These are phyloP conservation scores for Oncorhynchus clarkii DNA, from an alignment of 2,113 vertebrate genomes.

Conservation along the genomic window DNA sequence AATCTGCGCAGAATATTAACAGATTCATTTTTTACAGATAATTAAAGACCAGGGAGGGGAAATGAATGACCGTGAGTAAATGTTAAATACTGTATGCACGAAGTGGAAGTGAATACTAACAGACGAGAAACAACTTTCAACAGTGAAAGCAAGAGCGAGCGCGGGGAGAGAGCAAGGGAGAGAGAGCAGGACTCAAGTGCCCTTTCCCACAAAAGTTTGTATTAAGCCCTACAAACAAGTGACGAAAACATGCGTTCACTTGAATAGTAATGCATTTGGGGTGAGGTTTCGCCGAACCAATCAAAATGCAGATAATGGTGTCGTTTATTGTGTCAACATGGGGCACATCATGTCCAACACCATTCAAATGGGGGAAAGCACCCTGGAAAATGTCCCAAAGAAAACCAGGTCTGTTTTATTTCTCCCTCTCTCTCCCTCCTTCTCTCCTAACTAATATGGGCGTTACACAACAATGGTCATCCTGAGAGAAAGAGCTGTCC, in stretches of 20 bases:
- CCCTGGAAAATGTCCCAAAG: too few relatives aligned
- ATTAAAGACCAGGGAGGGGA: not conserved
- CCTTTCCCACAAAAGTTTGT: too few relatives aligned
- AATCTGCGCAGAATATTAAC: not conserved
- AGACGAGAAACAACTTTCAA: not conserved
- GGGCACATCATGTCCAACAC: not conserved
- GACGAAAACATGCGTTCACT: too few relatives aligned
- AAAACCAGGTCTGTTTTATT: too few relatives aligned
- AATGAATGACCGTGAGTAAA: not conserved
- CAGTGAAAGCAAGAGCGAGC: not conserved
- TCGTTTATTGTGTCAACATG: not conserved
- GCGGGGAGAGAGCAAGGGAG: not conserved
- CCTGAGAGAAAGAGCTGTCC: too few relatives aligned
- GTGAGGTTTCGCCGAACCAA: not conserved
- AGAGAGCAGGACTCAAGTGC: not conserved
- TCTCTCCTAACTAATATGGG: too few relatives aligned
- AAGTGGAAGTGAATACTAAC: not conserved
- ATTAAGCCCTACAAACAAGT: too few relatives aligned
- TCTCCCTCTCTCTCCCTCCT: too few relatives aligned
- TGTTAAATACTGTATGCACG: not conserved
- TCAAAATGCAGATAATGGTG: not conserved
- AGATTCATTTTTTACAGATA: not conserved
- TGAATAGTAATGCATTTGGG: not conserved
- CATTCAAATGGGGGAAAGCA: too few relatives aligned
- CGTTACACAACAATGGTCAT: too few relatives aligned